Base-by-base conservation (phyloP, 2,113 vertebrate genomes). In the Proterorhinus semilunaris region DNA sequence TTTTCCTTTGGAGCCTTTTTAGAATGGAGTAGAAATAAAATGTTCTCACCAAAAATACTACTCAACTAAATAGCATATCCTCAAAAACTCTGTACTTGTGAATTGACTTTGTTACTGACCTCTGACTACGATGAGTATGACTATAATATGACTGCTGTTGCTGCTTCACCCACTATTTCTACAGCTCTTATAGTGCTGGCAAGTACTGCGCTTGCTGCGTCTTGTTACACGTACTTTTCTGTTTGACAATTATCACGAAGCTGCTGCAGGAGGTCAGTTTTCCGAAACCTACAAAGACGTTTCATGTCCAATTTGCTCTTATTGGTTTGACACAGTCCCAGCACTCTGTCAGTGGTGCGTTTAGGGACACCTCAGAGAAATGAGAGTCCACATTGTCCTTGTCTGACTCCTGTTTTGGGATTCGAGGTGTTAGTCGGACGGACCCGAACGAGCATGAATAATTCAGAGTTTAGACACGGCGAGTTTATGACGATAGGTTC, bases 371-470 rank as follows among this genome's bases (percentile, higher is more conserved):
- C 55, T 42, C 6, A 2, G 27, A 42, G 21, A 58, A 42, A 57
- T 12, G n/a, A 16, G n/a, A 53, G n/a, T 17, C n/a, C 51, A 53
- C n/a, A 17, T 17, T 58, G 55, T 58, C 55, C 55, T 42, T 21
- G 55, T 58, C 27, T 42, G 55, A 42, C 55, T 58, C 11, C 55
- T 58, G 55, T 58, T 58, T 42, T 58, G 55, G 55, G 55, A 58
- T 61, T 61, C 42, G 15, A 61, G 58, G 42, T 61, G 58, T 43
- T 36, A 36, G 27, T 36, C 27, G 9, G 58, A 16, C 15, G 58
- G 42, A n/a, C 36, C 36, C 2, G 13, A n/a, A 15, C 15, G 43
- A 45, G 15, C 15, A 61, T 61, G 58, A 61, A 61, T 61, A 44
- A 61, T 61, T 61, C 58, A 61, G 36, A 13, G 58, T 61, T 61